Evolutionary conservation across 2,888 invertebrate genomes (phyloP).

Genomic region (Nemapogon koenigi): DNA sequence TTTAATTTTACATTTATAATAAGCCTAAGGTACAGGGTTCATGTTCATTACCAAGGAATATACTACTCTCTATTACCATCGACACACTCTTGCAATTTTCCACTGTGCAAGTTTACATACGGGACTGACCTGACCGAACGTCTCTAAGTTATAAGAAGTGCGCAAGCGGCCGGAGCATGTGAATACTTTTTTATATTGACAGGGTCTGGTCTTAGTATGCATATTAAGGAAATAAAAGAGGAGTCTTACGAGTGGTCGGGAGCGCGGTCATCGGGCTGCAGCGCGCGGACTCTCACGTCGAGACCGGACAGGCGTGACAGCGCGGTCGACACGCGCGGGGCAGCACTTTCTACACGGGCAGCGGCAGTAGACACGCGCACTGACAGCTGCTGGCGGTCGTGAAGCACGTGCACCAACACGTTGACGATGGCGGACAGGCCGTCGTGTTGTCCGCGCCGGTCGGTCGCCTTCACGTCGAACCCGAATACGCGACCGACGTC

Average conservation of each 20-base stretch:
- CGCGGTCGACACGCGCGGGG: conserved; percentile 72
- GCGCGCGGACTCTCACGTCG: conserved; percentile 78
- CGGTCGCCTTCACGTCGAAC: conserved; percentile 88
- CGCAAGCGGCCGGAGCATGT: no score
- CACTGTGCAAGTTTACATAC: no score
- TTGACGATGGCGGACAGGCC: conserved; percentile 85
- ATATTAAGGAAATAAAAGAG: no score
- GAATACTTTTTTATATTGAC: no score
- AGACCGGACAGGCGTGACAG: conserved; percentile 78
- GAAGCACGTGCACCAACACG: conserved; percentile 86
- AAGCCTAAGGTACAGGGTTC: no score
- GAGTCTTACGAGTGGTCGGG: no score
- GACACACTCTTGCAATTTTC: no score
- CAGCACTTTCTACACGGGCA: conserved; percentile 70
- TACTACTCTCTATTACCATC: no score
- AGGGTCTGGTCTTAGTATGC: no score
- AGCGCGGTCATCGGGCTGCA: conserved; percentile 77
- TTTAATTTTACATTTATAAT: neutral
- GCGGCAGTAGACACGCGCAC: conserved; percentile 79
- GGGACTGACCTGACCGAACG: no score
- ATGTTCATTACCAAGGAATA: no score
- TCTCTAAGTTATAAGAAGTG: no score
- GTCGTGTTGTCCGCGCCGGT: conserved; percentile 79
- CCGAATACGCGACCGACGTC: conserved; percentile 81
- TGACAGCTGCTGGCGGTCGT: conserved; percentile 80